These are phyloP conservation scores for Betta splendens DNA, from an alignment of 2,797 vertebrate species.

Conservation along the genomic window DNA sequence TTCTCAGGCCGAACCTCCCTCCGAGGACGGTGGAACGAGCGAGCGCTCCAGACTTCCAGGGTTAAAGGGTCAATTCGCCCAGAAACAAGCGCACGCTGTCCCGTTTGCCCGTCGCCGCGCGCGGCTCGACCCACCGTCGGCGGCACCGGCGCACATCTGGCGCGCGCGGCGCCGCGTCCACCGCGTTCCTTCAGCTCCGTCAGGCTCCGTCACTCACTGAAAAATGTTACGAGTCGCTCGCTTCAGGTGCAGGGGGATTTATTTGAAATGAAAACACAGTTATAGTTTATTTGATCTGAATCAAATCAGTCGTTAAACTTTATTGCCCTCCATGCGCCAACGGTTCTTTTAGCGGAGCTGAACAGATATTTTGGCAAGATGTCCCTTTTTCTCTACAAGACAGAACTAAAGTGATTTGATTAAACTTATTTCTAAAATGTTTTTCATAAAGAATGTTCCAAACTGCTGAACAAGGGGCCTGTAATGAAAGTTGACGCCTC, in stretches of 20 bases:
- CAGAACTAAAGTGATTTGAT: constrained; percentile 39
- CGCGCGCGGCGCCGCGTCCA: constrained; percentile 17
- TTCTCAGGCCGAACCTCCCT: constrained; percentile 56
- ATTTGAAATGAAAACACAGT: constrained; percentile 44
- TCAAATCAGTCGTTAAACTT: constrained; percentile 59
- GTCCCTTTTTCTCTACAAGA: constrained; percentile 32
- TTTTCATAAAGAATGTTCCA: constrained; percentile 42
- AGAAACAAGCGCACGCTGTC: constrained; percentile 30
- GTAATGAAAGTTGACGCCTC: constrained; percentile 14
- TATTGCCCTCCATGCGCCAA: constrained; percentile 35
- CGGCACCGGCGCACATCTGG: not conserved
- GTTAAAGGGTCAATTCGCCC: constrained; percentile 34
- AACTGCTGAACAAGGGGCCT: constrained; percentile 23
- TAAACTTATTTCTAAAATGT: constrained; percentile 31
- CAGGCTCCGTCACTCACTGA: constrained; percentile 12
- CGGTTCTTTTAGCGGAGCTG: constrained; percentile 8
- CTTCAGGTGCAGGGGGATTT: constrained; percentile 28
- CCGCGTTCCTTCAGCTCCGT: not conserved
- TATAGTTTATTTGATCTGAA: constrained; percentile 49
- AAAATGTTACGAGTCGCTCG: constrained; percentile 34
- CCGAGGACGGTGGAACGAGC: constrained; percentile 24
- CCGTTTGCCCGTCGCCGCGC: constrained; percentile 5
- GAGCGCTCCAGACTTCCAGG: constrained; percentile 18
- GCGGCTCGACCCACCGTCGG: no score
- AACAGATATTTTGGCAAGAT: constrained; percentile 39